Base-by-base conservation (phyloP, 2,888 invertebrate species). In the Athalia cordata region DNA sequence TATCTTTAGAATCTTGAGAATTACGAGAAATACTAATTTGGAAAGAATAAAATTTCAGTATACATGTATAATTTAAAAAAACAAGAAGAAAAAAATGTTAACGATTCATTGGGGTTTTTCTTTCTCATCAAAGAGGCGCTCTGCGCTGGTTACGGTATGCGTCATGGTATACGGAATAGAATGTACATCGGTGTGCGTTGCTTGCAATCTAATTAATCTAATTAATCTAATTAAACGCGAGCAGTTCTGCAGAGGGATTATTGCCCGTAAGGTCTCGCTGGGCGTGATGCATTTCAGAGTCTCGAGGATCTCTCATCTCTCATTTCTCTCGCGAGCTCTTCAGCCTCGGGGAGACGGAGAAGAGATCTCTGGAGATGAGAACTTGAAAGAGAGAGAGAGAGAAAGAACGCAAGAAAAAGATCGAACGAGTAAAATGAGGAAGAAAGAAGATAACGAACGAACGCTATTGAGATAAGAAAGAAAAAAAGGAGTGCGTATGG, bases 141-240 rank as follows among this genome's bases (percentile, higher is more conserved):
- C 29, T 29, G 29, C 29, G 29, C 29, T 29, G 29, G 29, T 29
- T 29, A 29, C 29, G 29, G 29, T 29, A 29, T 29, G 29, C 29
- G 29, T 29, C 29, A 29, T 29, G 29, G 29, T 29, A 29, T 29
- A 29, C 29, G 29, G 29, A 29, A 29, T 29, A 29, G 29, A 29
- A 29, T 29, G 29, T 29, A 0, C 29, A 29, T 29, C 29, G 29
- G 29, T 29, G 29, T 83, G 84, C 83, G 80, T 82, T 80, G 81
- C 80, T 80, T 82, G 82, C 85, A 83, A 85, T 87, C 84, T 88
- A 87, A 88, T 88, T 87, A 87, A 88, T 86, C 86, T 86, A 87
- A 88, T 88, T 88, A 87, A 88, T 83, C 82, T 72, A 72, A 72
- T 72, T 72, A 72, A 59, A 59, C 72, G 57, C 45, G 72, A 11